Evolutionary conservation across 2,888 invertebrate genomes (phyloP).

Genomic region (Calameuta idolon): DNA sequence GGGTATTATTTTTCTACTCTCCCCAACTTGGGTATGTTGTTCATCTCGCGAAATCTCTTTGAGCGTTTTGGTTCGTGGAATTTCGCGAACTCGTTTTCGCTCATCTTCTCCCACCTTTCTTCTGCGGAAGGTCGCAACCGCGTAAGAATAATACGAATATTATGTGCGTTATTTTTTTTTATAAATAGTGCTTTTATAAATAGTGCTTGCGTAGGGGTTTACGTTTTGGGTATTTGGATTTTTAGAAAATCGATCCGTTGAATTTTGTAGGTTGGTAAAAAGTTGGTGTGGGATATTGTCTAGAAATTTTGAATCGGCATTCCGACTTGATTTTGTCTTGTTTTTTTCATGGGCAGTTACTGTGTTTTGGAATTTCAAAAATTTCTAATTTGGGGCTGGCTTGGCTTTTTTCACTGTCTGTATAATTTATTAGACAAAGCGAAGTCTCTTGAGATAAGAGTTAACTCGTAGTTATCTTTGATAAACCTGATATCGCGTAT

Average conservation of each 20-base stretch:
- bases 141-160: constrained; percentile 43
- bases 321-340: background rate
- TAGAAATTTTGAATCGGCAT: background rate
- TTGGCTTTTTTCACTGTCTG: background rate
- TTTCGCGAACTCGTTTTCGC: constrained; percentile 60
- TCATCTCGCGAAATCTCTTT: background rate
- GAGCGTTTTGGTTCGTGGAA: constrained; percentile 50
- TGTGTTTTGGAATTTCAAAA: background rate
- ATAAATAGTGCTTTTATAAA: too few species aligned
- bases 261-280: background rate
- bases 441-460: background rate
- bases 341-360: background rate
- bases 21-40: background rate
- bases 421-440: background rate
- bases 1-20: background rate
- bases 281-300: too few species aligned
- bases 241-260: background rate
- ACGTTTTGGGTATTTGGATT: background rate
- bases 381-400: background rate
- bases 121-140: constrained; percentile 36
- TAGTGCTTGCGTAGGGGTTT: too few species aligned
- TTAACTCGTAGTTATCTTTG: background rate
- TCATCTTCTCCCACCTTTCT: constrained; percentile 38
- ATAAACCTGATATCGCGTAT: background rate
- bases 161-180: background rate